phyloP scores from a whole-genome alignment of 2,888 invertebrate species.

The Habroteleia sp. region DNA sequence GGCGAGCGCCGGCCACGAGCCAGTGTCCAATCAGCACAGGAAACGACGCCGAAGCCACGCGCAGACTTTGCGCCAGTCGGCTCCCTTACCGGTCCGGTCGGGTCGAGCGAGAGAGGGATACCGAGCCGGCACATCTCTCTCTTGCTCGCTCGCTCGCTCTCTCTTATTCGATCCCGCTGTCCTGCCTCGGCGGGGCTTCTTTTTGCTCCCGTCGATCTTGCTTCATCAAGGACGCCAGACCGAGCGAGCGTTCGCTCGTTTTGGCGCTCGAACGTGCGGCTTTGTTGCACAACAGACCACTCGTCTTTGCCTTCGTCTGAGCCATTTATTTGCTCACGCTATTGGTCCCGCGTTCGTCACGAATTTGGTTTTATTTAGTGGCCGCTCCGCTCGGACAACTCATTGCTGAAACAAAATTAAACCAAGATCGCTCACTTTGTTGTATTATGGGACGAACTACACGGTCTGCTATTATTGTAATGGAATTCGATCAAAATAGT shows the following conservation, averaged over 20 bases:
- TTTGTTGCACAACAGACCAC: conserved; percentile 11
- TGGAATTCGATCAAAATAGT: no score
- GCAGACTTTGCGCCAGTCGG: conserved; percentile 67
- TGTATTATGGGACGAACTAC: no score
- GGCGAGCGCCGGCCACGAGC: conserved; percentile 80
- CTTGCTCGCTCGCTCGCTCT: conserved; percentile 25
- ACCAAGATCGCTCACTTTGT: no score
- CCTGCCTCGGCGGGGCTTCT: conserved; percentile 25
- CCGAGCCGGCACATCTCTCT: background rate
- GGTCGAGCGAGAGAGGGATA: conserved; percentile 18
- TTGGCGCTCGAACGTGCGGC: conserved; percentile 19
- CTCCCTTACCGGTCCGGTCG: conserved; percentile 28
- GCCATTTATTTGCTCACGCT: no score
- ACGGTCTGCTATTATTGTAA: no score
- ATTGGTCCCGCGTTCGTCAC: no score
- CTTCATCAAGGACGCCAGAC: conserved; percentile 51
- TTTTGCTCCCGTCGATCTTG: conserved; percentile 26
- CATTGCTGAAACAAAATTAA: no score
- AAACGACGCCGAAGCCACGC: conserved; percentile 79
- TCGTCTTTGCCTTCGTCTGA: background rate
- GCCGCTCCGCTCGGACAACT: no score
- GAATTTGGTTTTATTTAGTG: no score
- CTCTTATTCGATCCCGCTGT: no score
- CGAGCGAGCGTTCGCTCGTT: conserved; percentile 23
- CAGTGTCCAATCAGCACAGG: conserved; percentile 80